Evolutionary conservation across 2,888 invertebrate genomes (phyloP).

Genomic region (Carpatolechia fugitivella): DNA sequence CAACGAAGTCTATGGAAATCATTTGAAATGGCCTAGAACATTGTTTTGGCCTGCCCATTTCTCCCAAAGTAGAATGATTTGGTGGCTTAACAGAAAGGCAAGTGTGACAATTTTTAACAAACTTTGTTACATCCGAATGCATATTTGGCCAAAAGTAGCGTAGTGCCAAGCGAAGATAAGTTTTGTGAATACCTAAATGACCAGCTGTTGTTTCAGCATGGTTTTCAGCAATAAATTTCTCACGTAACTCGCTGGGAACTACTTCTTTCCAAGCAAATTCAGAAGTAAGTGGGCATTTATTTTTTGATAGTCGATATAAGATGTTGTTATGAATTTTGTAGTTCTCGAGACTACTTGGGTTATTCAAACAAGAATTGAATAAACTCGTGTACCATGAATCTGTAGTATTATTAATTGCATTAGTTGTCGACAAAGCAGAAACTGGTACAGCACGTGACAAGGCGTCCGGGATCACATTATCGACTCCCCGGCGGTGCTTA

Average conservation of each 20-base stretch:
- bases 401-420: not conserved
- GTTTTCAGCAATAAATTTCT: not conserved
- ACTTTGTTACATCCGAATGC: too few species aligned
- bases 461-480: not conserved
- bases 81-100: too few species aligned
- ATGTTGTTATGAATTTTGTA: not conserved
- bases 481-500: too few species aligned
- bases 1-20: not conserved
- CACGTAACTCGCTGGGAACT: not conserved
- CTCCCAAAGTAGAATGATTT: not conserved
- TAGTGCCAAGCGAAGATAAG: too few species aligned
- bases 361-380: not conserved
- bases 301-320: not conserved
- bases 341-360: too few species aligned
- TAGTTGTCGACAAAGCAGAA: too few species aligned
- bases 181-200: too few species aligned
- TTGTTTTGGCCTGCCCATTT: not conserved
- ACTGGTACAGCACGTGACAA: not conserved
- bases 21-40: not conserved
- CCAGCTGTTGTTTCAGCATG: too few species aligned
- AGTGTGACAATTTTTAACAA: too few species aligned
- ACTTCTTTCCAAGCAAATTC: slow-evolving; percentile 1
- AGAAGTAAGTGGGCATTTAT: not conserved
- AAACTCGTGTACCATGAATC: not conserved
- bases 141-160: too few species aligned